Base-by-base conservation (phyloP, 2,797 vertebrate genomes). In the Dermochelys coriacea region DNA sequence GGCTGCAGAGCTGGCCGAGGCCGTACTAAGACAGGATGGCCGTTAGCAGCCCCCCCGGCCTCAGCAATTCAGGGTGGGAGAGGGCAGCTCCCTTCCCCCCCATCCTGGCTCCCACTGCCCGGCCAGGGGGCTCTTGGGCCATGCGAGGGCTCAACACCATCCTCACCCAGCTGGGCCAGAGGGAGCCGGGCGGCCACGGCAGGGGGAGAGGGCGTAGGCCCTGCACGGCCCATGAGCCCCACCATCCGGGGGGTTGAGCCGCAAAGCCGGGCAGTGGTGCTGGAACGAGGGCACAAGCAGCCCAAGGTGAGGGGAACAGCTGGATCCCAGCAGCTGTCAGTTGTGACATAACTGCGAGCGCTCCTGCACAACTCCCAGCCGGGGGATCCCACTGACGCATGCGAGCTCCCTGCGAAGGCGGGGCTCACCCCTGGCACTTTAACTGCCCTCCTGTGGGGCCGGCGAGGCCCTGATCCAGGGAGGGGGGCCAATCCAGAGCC, bases 271-370 rank as follows among this genome's bases (percentile, higher is more conserved):
- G 41, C 41, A 41, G 41, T 41, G 59, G 29, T 31, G 59, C 27
- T 15, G 59, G 81, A 55, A 78, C 55, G 0, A 18, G 61, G 31
- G 59, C 21, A 3, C 82, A 50, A 85, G 45, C 7, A 29, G 12
- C n/a, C 1, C 8, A 25, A 49, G 34, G 74, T 4, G 45, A 47
- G 15, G 1, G 57, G 61, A 49, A 29, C 86, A 91, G 37, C 74
- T 45, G 74, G 34, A 25, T 41, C 45, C 47, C 45, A 75, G 37
- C n/a, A 19, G 9, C 74, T 75, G 81, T 95, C 96, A 96, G 96
- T 96, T 96, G 92, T 97, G 83, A 89, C 96, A 97, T 96, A 96
- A 93, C 75, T 95, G 1, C 23, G 59, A 93, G 90, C 8, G 27
- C 61, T 61, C 87, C 12, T 0, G 78, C 91, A 52, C 49, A 50